Conservation (phyloP, 2,113 vertebrate species). For the Lampris megalopsis region DNA sequence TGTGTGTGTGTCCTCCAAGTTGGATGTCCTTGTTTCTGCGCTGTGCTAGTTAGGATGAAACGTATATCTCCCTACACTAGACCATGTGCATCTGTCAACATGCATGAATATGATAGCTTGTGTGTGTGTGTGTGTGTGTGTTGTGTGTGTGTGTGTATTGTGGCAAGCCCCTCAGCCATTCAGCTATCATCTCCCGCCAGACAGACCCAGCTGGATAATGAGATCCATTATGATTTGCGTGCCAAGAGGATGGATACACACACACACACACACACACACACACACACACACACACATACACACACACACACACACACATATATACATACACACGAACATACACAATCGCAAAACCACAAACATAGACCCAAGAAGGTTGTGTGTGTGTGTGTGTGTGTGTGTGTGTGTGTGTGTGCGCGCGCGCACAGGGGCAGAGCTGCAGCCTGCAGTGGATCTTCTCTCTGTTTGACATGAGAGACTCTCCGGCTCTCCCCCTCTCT, state of each 20-base stretch:
- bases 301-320: conserved; percentile 50
- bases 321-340: conserved; percentile 17
- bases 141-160: conserved; percentile 13
- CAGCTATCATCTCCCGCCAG: conserved; percentile 80
- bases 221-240: conserved; percentile 81
- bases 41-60: conserved; percentile 42
- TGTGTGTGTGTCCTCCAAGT: background rate
- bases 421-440: background rate
- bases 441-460: conserved; percentile 49
- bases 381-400: background rate
- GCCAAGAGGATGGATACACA: conserved; percentile 73
- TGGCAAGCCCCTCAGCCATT: conserved; percentile 66
- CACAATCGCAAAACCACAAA: background rate
- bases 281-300: conserved; percentile 39
- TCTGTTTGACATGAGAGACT: conserved; percentile 57
- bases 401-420: conserved; percentile 44
- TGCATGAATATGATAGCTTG: conserved; percentile 37
- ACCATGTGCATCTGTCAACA: conserved; percentile 43
- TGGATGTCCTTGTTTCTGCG: conserved; percentile 39
- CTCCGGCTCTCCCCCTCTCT: conserved; percentile 22
- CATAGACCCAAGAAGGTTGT: background rate
- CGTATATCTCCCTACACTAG: conserved; percentile 44
- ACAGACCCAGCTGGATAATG: conserved; percentile 80
- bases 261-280: conserved; percentile 72
- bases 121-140: conserved; percentile 27